phyloP scores from a whole-genome alignment of 2,113 vertebrate species.

The Dunckerocampus dactyliophorus region DNA sequence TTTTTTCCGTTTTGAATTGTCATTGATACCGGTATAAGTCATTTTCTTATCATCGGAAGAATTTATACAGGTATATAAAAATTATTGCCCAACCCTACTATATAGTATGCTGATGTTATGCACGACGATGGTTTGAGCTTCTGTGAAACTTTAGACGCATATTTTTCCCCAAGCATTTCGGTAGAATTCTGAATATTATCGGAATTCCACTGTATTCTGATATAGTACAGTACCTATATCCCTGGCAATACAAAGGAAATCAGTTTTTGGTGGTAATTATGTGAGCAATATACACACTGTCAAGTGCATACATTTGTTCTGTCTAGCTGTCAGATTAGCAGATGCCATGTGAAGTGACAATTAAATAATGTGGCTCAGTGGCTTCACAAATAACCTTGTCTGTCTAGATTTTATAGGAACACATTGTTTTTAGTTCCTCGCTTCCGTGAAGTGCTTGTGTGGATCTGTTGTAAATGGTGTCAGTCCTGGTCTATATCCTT shows the following conservation, averaged over 20 bases:
- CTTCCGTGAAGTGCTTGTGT: slow-evolving; percentile 36
- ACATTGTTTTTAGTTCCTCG: slow-evolving; percentile 26
- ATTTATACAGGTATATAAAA: no score
- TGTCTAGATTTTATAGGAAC: slow-evolving; percentile 10
- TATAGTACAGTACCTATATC: slow-evolving; percentile 4
- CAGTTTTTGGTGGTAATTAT: slow-evolving; percentile 10
- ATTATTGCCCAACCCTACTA: no score
- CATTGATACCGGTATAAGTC: no score
- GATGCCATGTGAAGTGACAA: background rate
- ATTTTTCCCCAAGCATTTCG: background rate
- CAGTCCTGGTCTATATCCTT: slow-evolving; percentile 67
- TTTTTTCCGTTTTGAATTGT: no score
- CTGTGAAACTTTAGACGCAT: background rate
- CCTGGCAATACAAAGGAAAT: slow-evolving; percentile 24
- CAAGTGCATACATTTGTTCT: background rate
- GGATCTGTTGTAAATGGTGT: slow-evolving; percentile 70
- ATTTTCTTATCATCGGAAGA: no score
- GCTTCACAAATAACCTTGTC: slow-evolving; percentile 1
- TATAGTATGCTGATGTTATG: background rate
- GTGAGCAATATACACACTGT: slow-evolving; percentile 2
- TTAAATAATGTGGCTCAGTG: slow-evolving; percentile 5
- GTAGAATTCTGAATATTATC: background rate
- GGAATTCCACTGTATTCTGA: background rate
- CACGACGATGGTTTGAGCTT: background rate
- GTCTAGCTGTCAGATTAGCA: slow-evolving; percentile 12